Evolutionary conservation across 2,888 invertebrate species (phyloP).

Genomic region (Carcina quercana): DNA sequence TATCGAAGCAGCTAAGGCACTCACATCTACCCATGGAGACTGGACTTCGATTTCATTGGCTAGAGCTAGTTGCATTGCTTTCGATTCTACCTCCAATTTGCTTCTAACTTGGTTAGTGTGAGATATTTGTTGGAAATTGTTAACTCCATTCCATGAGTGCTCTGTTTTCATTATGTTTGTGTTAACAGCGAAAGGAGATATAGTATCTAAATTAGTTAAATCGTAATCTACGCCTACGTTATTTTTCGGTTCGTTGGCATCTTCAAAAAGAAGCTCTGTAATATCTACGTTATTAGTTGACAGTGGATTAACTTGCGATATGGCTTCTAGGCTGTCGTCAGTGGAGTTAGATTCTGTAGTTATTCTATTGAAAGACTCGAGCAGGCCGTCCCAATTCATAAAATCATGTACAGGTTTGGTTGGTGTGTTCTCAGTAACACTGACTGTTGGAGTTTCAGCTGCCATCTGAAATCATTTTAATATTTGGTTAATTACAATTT

Average conservation of each 20-base stretch:
- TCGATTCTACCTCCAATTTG: slow-evolving; percentile 48
- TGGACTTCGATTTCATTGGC: slow-evolving; percentile 85
- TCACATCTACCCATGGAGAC: slow-evolving; percentile 84
- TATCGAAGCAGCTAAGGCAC: slow-evolving; percentile 78
- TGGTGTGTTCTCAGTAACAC: slow-evolving; percentile 24
- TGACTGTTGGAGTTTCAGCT: slow-evolving; percentile 28
- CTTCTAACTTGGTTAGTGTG: slow-evolving; percentile 19
- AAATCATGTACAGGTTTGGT: slow-evolving; percentile 30
- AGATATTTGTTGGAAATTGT: slow-evolving; percentile 31
- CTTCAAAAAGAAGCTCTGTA: slow-evolving; percentile 55
- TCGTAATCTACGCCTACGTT: slow-evolving; percentile 49
- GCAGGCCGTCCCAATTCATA: slow-evolving; percentile 63
- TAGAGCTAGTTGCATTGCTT: slow-evolving; percentile 81
- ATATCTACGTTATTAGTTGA: slow-evolving; percentile 46
- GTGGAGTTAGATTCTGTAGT: slow-evolving; percentile 63
- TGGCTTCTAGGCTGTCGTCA: slow-evolving; percentile 53
- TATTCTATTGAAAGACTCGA: slow-evolving; percentile 62
- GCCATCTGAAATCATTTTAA: slow-evolving; percentile 45
- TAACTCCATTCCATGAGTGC: slow-evolving; percentile 41
- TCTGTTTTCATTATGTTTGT: slow-evolving; percentile 38
- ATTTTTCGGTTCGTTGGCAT: slow-evolving; percentile 31
- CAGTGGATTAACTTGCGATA: slow-evolving; percentile 36
- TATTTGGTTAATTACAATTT: no score
- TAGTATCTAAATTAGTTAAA: slow-evolving; percentile 39
- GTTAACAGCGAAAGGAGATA: slow-evolving; percentile 39